These are phyloP conservation scores for Spodoptera littoralis DNA, from an alignment of 2,888 invertebrate genomes.

Conservation along the genomic window DNA sequence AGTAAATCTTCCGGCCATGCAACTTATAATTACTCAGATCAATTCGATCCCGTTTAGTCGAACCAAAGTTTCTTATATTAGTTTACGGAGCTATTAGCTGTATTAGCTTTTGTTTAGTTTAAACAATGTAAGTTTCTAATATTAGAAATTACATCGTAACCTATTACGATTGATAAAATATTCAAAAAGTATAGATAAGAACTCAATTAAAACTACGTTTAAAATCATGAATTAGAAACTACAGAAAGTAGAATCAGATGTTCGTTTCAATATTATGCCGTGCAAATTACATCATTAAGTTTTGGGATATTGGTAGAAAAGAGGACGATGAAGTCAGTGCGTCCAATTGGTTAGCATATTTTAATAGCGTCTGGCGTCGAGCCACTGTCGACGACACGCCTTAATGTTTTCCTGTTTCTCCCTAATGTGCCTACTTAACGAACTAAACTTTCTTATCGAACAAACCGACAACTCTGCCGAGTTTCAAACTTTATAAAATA, in stretches of 20 bases:
- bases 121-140: too few relatives aligned
- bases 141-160: too few relatives aligned
- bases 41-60: conserved; percentile 8
- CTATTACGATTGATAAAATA: too few relatives aligned
- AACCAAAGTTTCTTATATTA: conserved; percentile 24
- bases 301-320: conserved; percentile 62
- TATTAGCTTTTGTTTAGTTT: too few relatives aligned
- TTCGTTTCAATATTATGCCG: conserved; percentile 73
- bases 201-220: neutral
- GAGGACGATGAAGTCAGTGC: conserved; percentile 72
- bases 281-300: conserved; percentile 74
- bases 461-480: conserved; percentile 78
- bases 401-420: conserved; percentile 86
- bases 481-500: conserved; percentile 77
- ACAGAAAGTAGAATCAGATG: conserved; percentile 64
- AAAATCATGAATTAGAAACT: neutral
- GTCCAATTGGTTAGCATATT: conserved; percentile 85
- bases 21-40: conserved; percentile 39
- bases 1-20: conserved; percentile 22
- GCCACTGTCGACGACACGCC: conserved; percentile 81
- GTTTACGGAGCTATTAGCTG: neutral
- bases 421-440: conserved; percentile 87
- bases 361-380: conserved; percentile 83
- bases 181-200: too few relatives aligned
- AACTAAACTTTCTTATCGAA: conserved; percentile 87